These are phyloP conservation scores for Cryptus armator DNA, from an alignment of 2,888 invertebrate species.

Conservation along the genomic window DNA sequence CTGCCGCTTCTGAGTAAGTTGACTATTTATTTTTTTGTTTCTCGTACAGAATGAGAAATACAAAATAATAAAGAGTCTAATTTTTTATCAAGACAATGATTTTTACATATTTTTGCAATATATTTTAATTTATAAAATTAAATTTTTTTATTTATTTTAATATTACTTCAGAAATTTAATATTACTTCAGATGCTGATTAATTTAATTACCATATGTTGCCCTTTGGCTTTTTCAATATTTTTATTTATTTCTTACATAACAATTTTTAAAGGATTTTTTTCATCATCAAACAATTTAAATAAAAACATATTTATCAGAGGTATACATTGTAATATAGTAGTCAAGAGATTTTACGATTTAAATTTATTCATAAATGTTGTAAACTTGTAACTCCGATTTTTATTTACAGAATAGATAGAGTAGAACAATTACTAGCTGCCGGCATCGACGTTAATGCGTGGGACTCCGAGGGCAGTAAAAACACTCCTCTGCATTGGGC, in stretches of 20 bases:
- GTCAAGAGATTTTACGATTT: no score
- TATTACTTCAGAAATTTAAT: no score
- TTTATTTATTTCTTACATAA: background rate
- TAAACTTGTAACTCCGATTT: background rate
- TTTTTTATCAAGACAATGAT: no score
- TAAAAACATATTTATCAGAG: no score
- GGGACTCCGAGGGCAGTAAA: constrained; percentile 87
- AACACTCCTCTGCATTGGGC: constrained; percentile 90
- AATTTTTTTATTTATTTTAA: background rate
- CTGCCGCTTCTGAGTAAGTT: constrained; percentile 88
- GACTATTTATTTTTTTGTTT: constrained; percentile 28
- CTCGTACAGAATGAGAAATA: no score
- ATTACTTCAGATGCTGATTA: no score
- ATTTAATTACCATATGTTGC: no score
- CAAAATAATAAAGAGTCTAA: no score
- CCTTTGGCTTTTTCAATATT: background rate
- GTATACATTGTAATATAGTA: no score
- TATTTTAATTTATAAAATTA: background rate
- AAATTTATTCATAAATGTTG: no score
- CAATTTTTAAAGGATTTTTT: background rate
- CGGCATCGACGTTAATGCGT: constrained; percentile 87
- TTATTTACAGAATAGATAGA: constrained; percentile 85
- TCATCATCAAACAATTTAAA: no score
- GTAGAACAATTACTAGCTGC: constrained; percentile 87
- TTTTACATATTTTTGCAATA: background rate